Evolutionary conservation across 2,797 vertebrate genomes (phyloP).

Genomic region (Morelia viridis): DNA sequence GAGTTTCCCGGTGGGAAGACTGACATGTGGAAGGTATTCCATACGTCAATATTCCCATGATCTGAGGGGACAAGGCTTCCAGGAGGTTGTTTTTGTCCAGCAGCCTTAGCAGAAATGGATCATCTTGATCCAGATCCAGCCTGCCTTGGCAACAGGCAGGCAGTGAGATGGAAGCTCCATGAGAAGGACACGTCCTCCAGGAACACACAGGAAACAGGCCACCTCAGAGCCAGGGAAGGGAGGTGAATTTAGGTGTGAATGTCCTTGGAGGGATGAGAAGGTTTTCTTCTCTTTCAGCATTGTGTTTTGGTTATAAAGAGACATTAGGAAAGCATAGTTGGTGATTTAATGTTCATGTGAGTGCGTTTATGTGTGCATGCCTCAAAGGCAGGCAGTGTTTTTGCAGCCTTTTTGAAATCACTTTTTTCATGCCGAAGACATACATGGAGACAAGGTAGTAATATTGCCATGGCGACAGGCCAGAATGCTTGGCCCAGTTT

Average conservation of each 20-base stretch:
- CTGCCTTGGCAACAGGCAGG: neutral
- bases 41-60: neutral
- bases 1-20: neutral
- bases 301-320: neutral
- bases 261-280: neutral
- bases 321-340: neutral
- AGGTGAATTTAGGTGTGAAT: neutral
- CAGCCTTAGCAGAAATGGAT: neutral
- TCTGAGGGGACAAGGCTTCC: neutral
- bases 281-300: neutral
- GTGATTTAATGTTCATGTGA: neutral
- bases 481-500: neutral
- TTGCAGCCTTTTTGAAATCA: neutral
- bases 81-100: neutral
- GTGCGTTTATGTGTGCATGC: neutral
- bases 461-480: neutral
- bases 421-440: neutral
- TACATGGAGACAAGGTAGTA: neutral
- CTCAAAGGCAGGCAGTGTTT: neutral
- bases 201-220: neutral
- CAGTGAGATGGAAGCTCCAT: neutral
- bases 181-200: neutral
- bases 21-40: neutral
- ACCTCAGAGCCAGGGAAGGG: neutral
- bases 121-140: neutral